These are phyloP conservation scores for Monopterus albus DNA, from an alignment of 2,113 vertebrate species.

Conservation along the genomic window DNA sequence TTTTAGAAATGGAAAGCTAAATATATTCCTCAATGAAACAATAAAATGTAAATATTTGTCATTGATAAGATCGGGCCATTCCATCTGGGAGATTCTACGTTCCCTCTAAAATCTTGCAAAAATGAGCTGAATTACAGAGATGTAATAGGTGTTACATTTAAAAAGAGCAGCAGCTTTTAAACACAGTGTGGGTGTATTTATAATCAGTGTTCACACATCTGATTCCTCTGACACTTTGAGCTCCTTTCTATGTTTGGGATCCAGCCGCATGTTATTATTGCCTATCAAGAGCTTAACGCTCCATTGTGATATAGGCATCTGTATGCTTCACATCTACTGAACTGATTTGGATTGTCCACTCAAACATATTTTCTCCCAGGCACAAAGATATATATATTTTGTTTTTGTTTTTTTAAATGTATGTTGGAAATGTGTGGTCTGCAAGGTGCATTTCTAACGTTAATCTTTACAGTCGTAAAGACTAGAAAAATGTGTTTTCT, in stretches of 20 bases:
- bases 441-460: neutral
- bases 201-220: slow-evolving; percentile 35
- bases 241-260: slow-evolving; percentile 24
- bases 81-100: neutral
- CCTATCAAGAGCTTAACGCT: neutral
- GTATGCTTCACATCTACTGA: neutral
- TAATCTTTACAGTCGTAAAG: too few relatives aligned
- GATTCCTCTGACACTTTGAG: slow-evolving; percentile 24
- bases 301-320: neutral
- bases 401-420: neutral
- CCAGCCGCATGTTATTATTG: slow-evolving; percentile 3
- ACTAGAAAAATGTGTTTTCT: neutral
- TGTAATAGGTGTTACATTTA: slow-evolving; percentile 7
- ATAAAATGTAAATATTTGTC: slow-evolving; percentile 29
- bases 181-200: slow-evolving; percentile 12
- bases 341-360: neutral
- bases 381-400: neutral
- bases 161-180: neutral
- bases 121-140: too few relatives aligned
- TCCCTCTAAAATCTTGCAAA: too few relatives aligned
- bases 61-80: neutral
- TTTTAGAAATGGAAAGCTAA: neutral
- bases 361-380: neutral
- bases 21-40: neutral
- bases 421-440: too few relatives aligned